phyloP scores from a whole-genome alignment of 2,797 vertebrate species.

The Malacoctenus gilli region DNA sequence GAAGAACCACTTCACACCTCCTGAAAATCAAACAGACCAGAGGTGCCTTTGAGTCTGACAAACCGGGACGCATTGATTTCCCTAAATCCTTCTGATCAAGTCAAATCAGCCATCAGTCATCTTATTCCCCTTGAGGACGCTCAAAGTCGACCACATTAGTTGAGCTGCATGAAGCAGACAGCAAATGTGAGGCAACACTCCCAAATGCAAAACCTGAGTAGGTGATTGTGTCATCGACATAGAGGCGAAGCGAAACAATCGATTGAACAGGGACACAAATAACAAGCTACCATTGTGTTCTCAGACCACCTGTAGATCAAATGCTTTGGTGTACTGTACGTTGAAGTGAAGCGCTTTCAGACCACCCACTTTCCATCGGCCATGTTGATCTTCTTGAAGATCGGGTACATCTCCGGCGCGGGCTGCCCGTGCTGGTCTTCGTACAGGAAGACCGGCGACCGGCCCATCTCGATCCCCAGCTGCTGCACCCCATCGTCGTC shows the following conservation, averaged over 20 bases:
- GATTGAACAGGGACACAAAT: no score
- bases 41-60: slow-evolving; percentile 13
- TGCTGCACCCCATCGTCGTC: slow-evolving; percentile 86
- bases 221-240: no score
- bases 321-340: no score
- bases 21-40: slow-evolving; percentile 16
- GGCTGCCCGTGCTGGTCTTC: slow-evolving; percentile 85
- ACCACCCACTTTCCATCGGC: slow-evolving; percentile 89
- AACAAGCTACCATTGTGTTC: no score
- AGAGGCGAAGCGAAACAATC: no score
- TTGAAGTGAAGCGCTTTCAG: not conserved
- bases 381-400: slow-evolving; percentile 85
- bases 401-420: slow-evolving; percentile 81
- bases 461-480: slow-evolving; percentile 87
- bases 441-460: slow-evolving; percentile 85
- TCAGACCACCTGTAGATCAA: no score
- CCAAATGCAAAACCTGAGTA: no score
- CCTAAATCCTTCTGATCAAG: slow-evolving; percentile 21
- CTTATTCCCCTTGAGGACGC: slow-evolving; percentile 13
- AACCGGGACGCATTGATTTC: slow-evolving; percentile 20
- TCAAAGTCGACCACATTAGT: slow-evolving; percentile 15
- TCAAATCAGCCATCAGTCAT: slow-evolving; percentile 6
- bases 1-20: slow-evolving; percentile 20
- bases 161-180: slow-evolving; percentile 4
- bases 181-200: slow-evolving; percentile 3